Evolutionary conservation across 2,888 invertebrate species (phyloP).

Genomic region (Hydraecia micacea): DNA sequence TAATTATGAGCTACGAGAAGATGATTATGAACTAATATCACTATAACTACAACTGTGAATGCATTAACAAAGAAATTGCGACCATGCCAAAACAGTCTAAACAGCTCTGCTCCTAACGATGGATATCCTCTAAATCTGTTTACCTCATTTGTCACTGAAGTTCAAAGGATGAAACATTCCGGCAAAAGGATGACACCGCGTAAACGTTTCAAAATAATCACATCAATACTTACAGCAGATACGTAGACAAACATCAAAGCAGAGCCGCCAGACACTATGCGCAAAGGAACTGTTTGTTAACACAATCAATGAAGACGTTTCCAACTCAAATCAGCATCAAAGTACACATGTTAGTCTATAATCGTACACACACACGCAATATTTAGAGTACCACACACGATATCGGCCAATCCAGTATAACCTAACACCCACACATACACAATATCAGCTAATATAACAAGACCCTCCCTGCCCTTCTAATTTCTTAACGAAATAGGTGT

Average conservation of each 20-base stretch:
- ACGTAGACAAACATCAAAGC: conserved; percentile 84
- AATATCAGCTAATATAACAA: conserved; percentile 56
- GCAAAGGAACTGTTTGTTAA: conserved; percentile 84
- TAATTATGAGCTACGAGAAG: not conserved
- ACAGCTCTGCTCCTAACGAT: conserved; percentile 39
- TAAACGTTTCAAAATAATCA: conserved; percentile 70
- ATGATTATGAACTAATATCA: not conserved
- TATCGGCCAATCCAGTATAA: conserved; percentile 60
- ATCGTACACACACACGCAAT: conserved; percentile 54
- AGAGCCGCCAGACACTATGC: conserved; percentile 73
- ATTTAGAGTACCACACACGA: conserved; percentile 43
- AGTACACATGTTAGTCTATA: conserved; percentile 67
- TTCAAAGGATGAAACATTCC: conserved; percentile 65
- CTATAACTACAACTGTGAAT: no score
- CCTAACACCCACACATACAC: conserved; percentile 55
- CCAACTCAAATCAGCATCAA: conserved; percentile 70
- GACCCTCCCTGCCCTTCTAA: conserved; percentile 61
- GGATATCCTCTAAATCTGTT: conserved; percentile 66
- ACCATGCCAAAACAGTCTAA: conserved; percentile 39
- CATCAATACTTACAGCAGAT: conserved; percentile 70
- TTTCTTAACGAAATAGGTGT: conserved; percentile 63
- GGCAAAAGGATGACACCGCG: conserved; percentile 67
- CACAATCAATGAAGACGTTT: conserved; percentile 82
- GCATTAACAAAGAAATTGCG: conserved; percentile 47
- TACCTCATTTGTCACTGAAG: conserved; percentile 62